These are phyloP conservation scores for Gari tellinella DNA, from an alignment of 2,888 invertebrate species.

Conservation along the genomic window DNA sequence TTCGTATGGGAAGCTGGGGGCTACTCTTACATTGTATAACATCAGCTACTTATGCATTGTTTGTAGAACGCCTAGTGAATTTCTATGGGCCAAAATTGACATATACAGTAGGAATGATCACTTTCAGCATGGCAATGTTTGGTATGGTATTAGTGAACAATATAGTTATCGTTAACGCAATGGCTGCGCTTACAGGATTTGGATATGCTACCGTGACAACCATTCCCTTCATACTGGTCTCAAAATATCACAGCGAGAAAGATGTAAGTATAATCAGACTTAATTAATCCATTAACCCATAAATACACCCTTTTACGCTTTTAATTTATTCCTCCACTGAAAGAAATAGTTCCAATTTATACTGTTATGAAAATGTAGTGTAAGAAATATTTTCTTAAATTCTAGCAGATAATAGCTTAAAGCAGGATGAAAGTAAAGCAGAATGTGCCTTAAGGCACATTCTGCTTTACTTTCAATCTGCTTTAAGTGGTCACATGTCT, in stretches of 20 bases:
- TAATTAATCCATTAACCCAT: too few relatives aligned
- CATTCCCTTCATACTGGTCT: constrained; percentile 97
- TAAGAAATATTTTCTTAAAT: too few relatives aligned
- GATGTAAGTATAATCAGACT: constrained; percentile 92
- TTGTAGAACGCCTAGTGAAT: constrained; percentile 94
- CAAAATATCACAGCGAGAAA: constrained; percentile 96
- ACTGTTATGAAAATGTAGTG: too few relatives aligned
- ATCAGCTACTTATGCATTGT: constrained; percentile 89
- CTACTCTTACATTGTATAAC: constrained; percentile 95
- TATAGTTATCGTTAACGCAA: constrained; percentile 92
- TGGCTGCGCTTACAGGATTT: constrained; percentile 95
- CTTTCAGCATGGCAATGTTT: constrained; percentile 91
- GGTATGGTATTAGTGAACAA: constrained; percentile 93
- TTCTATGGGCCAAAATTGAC: constrained; percentile 85
- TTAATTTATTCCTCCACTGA: too few relatives aligned
- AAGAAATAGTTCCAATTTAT: too few relatives aligned
- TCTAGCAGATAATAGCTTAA: too few relatives aligned
- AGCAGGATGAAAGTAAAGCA: too few relatives aligned
- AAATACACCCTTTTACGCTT: too few relatives aligned
- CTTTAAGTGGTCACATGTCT: too few relatives aligned
- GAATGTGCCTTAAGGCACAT: too few relatives aligned
- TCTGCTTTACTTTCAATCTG: too few relatives aligned
- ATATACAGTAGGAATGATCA: constrained; percentile 80
- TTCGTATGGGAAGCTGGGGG: constrained; percentile 98
- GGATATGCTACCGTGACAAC: constrained; percentile 99